Conservation (phyloP, 2,797 vertebrate genomes). For the Pipistrellus pipistrellus region DNA sequence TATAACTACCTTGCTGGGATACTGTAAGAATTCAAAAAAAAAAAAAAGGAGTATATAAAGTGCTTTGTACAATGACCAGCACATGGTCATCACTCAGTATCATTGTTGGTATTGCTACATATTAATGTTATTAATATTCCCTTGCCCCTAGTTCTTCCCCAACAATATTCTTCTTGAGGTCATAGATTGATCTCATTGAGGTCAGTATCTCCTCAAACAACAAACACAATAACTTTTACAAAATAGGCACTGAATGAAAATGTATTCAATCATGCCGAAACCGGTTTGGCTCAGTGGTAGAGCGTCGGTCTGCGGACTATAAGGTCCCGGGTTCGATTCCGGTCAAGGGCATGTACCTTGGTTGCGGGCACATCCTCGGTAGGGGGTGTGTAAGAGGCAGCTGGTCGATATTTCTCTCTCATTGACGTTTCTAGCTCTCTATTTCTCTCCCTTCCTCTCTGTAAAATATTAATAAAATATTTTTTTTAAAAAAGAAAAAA, state of each 20-base stretch:
- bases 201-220: background rate
- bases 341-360: too few relatives aligned
- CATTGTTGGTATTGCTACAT: background rate
- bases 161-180: background rate
- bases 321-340: too few relatives aligned
- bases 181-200: conserved; percentile 1
- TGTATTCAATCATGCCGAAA: background rate
- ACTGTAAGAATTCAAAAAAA: conserved; percentile 36
- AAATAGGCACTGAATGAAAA: conserved; percentile 53
- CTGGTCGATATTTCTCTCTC: too few relatives aligned
- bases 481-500: too few relatives aligned
- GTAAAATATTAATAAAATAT: too few relatives aligned
- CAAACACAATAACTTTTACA: conserved; percentile 43
- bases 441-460: too few relatives aligned
- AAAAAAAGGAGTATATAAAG: background rate
- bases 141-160: background rate
- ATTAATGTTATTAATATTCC: background rate
- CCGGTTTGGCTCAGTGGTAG: too few relatives aligned
- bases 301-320: too few relatives aligned
- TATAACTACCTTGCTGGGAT: background rate
- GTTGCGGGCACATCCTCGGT: too few relatives aligned
- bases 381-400: too few relatives aligned
- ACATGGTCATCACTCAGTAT: background rate
- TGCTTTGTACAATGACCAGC: background rate
- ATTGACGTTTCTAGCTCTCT: too few relatives aligned